Conservation (phyloP, 2,113 vertebrate genomes). For the Pseudonaja textilis region DNA sequence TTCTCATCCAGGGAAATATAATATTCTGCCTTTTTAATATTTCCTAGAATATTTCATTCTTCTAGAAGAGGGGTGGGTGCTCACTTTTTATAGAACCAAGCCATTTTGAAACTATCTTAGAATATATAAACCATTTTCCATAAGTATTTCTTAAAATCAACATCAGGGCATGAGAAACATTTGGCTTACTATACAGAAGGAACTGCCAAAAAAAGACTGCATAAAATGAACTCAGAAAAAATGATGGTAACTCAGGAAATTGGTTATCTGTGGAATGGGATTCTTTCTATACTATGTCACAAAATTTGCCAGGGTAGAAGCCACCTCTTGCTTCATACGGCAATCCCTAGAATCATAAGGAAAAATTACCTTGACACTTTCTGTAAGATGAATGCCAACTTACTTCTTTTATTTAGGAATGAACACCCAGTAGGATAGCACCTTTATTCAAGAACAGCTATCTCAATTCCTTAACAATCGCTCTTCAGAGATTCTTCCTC, state of each 20-base stretch:
- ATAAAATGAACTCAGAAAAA: background rate
- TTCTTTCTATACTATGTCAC: background rate
- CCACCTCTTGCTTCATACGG: background rate
- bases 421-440: background rate
- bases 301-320: background rate
- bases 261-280: background rate
- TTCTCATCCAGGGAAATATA: too few species aligned
- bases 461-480: background rate
- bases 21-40: too few species aligned
- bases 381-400: background rate
- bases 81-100: too few species aligned
- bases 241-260: background rate
- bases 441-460: background rate
- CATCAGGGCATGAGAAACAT: background rate
- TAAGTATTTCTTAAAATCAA: background rate
- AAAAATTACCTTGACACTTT: background rate
- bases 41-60: too few species aligned
- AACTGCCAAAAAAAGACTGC: background rate
- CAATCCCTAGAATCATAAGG: background rate
- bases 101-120: background rate
- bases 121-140: background rate
- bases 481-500: background rate
- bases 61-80: too few species aligned
- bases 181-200: background rate
- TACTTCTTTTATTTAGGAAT: background rate